Percentiles rank a stretch among this genome's conserved stretches.
phyloP scores from a whole-genome alignment of 92 coral and sea anemone genomes.

The Porites lobata region DNA sequence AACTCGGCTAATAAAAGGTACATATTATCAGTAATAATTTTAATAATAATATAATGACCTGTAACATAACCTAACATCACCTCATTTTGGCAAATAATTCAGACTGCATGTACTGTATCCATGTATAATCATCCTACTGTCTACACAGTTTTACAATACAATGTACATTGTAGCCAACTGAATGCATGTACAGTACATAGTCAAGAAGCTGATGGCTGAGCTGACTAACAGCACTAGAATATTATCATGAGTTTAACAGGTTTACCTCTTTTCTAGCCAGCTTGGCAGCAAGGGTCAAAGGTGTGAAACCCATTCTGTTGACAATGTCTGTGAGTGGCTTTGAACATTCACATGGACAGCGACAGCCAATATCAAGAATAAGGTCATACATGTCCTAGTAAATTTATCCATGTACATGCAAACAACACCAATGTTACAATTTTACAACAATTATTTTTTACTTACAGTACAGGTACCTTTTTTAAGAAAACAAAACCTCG shows the following conservation, averaged over 20 bases:
- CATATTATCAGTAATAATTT: too few species aligned
- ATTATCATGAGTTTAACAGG: not conserved
- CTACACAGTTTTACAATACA: too few species aligned
- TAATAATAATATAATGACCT: too few species aligned
- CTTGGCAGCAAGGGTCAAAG: slow-evolving; percentile 88
- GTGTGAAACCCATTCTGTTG: slow-evolving; percentile 78
- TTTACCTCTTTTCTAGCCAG: slow-evolving; percentile 85
- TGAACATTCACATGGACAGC: slow-evolving; percentile 63
- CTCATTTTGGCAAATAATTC: too few species aligned
- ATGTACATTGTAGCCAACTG: too few species aligned
- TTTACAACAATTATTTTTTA: not conserved
- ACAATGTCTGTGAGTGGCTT: slow-evolving; percentile 52
- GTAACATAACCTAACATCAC: too few species aligned
- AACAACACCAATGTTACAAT: not conserved
- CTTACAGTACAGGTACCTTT: not conserved
- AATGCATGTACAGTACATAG: too few species aligned
- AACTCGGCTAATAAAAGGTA: too few species aligned
- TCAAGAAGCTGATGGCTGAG: too few species aligned
- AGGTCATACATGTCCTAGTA: slow-evolving; percentile 89
- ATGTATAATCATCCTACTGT: too few species aligned
- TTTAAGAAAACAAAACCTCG: too few species aligned
- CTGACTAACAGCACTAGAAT: not conserved
- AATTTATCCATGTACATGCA: not conserved
- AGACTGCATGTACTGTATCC: too few species aligned
- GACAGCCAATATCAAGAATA: slow-evolving; percentile 76